A percentile compares a stretch with the other conserved stretches of the same genome.
These are phyloP conservation scores for Melitaea athalia DNA, from an alignment of 2,888 invertebrate species.

Conservation along the genomic window DNA sequence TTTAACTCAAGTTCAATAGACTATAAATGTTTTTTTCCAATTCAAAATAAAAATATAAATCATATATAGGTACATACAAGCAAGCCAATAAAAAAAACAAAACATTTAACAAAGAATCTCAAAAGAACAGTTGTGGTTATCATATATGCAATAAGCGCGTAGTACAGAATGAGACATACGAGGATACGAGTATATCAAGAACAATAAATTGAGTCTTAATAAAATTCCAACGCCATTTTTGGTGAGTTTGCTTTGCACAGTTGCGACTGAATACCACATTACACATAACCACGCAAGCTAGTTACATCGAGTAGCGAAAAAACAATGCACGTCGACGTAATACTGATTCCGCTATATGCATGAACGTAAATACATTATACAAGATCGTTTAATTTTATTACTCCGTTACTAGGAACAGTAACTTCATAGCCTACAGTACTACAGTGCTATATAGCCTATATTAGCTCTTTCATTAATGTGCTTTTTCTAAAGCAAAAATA, in stretches of 20 bases:
- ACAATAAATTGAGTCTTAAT: background rate
- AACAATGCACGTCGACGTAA: background rate
- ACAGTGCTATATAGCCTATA: no score
- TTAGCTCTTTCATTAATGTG: no score
- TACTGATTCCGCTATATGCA: background rate
- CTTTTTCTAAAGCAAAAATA: no score
- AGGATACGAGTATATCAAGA: background rate
- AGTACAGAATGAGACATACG: background rate
- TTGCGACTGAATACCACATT: constrained; percentile 3
- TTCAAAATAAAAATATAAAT: no score
- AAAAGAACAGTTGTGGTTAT: background rate
- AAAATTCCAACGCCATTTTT: background rate
- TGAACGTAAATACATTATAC: background rate
- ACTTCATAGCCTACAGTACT: no score
- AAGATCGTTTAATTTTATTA: background rate
- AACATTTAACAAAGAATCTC: background rate
- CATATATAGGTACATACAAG: no score
- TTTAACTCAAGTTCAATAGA: no score
- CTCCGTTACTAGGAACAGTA: no score
- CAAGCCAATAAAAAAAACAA: background rate
- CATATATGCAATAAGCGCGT: background rate
- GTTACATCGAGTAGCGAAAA: constrained; percentile 1
- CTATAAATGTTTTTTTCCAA: no score
- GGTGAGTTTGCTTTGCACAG: constrained; percentile 1
- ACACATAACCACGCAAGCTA: constrained; percentile 1